phyloP scores from a whole-genome alignment of 2,888 invertebrate species.

The Pegoplata infirma region DNA sequence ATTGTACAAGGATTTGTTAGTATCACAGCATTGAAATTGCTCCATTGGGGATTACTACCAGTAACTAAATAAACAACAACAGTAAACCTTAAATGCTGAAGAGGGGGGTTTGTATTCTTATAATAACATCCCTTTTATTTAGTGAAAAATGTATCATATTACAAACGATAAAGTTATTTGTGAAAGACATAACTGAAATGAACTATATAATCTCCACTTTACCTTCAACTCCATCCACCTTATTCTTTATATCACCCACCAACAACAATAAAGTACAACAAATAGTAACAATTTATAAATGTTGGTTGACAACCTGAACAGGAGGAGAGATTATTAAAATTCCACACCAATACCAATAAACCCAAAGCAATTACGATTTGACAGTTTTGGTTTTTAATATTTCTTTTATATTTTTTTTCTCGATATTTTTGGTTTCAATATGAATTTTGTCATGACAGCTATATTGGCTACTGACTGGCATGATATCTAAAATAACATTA shows the following conservation, averaged over 20 bases:
- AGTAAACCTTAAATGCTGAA: slow-evolving; percentile 15
- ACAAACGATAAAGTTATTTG: slow-evolving; percentile 41
- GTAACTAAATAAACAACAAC: slow-evolving; percentile 41
- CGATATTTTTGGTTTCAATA: neutral
- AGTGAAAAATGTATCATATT: slow-evolving; percentile 40
- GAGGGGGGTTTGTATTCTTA: neutral
- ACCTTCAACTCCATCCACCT: too few species aligned
- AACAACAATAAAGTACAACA: neutral
- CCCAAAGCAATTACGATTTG: slow-evolving; percentile 73
- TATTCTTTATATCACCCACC: too few species aligned
- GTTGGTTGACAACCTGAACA: slow-evolving; percentile 34
- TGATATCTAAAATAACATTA: slow-evolving; percentile 17
- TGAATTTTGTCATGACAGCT: slow-evolving; percentile 26
- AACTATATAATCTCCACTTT: slow-evolving; percentile 10
- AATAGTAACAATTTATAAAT: slow-evolving; percentile 33
- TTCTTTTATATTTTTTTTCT: too few species aligned
- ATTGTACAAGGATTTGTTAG: slow-evolving; percentile 16
- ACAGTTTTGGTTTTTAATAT: slow-evolving; percentile 67
- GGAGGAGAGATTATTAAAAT: slow-evolving; percentile 70
- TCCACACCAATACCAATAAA: slow-evolving; percentile 71
- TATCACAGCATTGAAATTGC: slow-evolving; percentile 36
- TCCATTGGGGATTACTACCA: slow-evolving; percentile 37
- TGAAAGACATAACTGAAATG: neutral
- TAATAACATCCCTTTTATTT: slow-evolving; percentile 18
- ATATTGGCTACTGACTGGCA: slow-evolving; percentile 30